phyloP scores from a whole-genome alignment of 2,888 invertebrate genomes.

The Argyra leucocephala region DNA sequence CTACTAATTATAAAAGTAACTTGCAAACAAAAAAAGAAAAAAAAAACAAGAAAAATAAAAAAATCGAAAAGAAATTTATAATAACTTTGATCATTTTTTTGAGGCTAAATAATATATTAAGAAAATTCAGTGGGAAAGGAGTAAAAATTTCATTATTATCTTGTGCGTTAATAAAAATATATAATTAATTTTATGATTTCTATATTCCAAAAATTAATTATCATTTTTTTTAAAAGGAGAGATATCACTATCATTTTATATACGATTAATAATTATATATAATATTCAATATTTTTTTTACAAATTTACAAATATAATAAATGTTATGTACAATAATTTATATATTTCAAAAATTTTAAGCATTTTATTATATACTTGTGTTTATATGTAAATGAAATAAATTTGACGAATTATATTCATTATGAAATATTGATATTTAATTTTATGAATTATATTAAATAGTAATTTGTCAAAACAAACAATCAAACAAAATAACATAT shows the following conservation, averaged over 20 bases:
- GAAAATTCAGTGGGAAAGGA: background rate
- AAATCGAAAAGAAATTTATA: no score
- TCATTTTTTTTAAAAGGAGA: background rate
- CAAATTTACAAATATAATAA: background rate
- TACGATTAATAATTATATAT: background rate
- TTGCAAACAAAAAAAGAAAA: no score
- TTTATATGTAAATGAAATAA: background rate
- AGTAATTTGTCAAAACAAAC: no score
- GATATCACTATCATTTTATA: background rate
- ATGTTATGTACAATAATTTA: background rate
- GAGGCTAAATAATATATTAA: background rate
- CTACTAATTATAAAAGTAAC: no score
- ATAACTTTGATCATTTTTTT: no score
- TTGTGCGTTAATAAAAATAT: background rate
- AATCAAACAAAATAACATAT: no score
- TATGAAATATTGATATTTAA: no score
- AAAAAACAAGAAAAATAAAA: background rate
- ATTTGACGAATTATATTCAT: no score
- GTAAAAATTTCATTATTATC: background rate
- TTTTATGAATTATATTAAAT: no score
- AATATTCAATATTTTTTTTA: background rate
- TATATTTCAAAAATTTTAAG: background rate
- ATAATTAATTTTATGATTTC: no score
- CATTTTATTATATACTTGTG: background rate
- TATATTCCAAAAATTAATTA: no score